Conservation (phyloP, 2,888 invertebrate genomes). For the Chrysopilus asiliformis region DNA sequence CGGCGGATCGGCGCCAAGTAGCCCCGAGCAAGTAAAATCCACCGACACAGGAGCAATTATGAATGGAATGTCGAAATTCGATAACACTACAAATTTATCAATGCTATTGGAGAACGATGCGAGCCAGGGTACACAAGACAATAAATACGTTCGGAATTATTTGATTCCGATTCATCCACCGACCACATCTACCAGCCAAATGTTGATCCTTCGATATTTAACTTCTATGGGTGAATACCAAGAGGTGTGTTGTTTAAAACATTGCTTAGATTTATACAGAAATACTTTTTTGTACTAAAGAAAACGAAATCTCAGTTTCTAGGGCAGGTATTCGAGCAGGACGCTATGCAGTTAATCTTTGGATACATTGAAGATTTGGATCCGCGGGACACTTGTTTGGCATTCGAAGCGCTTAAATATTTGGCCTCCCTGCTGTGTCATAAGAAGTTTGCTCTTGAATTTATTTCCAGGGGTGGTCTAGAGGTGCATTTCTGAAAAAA, state of each 20-base stretch:
- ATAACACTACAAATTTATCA: constrained; percentile 29
- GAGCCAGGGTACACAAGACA: constrained; percentile 15
- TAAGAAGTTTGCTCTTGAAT: constrained; percentile 96
- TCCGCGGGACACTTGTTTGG: constrained; percentile 79
- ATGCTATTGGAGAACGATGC: constrained; percentile 29
- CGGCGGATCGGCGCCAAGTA: constrained; percentile 27
- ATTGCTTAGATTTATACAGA: constrained; percentile 3
- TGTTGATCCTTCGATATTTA: constrained; percentile 86
- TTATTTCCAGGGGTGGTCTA: constrained; percentile 77
- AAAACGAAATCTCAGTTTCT: constrained; percentile 47
- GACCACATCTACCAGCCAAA: constrained; percentile 76
- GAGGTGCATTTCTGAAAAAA: constrained; percentile 38
- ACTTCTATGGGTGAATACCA: constrained; percentile 97
- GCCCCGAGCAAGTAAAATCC: constrained; percentile 23
- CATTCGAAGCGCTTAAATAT: constrained; percentile 94
- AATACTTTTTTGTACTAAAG: constrained; percentile 4
- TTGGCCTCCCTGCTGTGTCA: constrained; percentile 89
- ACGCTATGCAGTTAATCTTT: constrained; percentile 78
- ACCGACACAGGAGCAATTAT: constrained; percentile 10
- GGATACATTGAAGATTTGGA: constrained; percentile 81
- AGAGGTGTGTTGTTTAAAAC: constrained; percentile 48
- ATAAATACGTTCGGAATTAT: constrained; percentile 27
- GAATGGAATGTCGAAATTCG: constrained; percentile 18
- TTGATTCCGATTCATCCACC: constrained; percentile 78
- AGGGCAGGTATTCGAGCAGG: constrained; percentile 84